Evolutionary conservation across 2,113 vertebrate species (phyloP), one percentile per base, ranked within the genome.

Genomic region (Oryzias woworae): DNA sequence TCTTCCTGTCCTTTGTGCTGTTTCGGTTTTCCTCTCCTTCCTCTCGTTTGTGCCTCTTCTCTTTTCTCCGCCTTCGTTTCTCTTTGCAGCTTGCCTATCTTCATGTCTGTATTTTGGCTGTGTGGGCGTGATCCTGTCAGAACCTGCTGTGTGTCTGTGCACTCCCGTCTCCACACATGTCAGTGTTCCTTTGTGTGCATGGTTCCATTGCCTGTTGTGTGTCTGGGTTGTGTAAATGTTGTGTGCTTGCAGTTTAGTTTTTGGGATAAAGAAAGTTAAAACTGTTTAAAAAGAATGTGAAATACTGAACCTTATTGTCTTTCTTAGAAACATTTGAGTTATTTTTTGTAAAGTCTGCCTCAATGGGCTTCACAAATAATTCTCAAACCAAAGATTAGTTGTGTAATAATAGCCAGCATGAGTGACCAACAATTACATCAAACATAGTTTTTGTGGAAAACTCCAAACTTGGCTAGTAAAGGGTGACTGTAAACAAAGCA

Each of bases 41-140:
- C 12, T 52, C 18, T 24, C 14, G 3, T 26, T 72, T 43, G 4
- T 24, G 46, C 56, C 20, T 55, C 26, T 70, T 62, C 36, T 71
- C 58, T 2, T 58, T 46, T 60, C 69, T 7, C 71, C 62, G 64
- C 68, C 76, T 72, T 75, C 20, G 10, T 56, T 51, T 82, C 58
- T 60, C 60, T 81, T 82, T 86, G 83, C 77, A 75, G 80, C 55
- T 86, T 84, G 72, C 69, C 66, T 76, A 76, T 87, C 84, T 78
- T 76, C 70, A 73, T 79, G 87, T 86, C 84, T 86, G 85, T 85
- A 82, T 87, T 87, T 83, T 85, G 80, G 60, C 62, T 84, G 80
- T 85, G 83, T 88, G 82, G 85, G 84, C 67, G 77, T 41, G 31
- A 75, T 85, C 64, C 80, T 86, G 85, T 88, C 88, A 88, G 78